Conservation (phyloP, 2,888 invertebrate species). For the Ditula angustiorana region DNA sequence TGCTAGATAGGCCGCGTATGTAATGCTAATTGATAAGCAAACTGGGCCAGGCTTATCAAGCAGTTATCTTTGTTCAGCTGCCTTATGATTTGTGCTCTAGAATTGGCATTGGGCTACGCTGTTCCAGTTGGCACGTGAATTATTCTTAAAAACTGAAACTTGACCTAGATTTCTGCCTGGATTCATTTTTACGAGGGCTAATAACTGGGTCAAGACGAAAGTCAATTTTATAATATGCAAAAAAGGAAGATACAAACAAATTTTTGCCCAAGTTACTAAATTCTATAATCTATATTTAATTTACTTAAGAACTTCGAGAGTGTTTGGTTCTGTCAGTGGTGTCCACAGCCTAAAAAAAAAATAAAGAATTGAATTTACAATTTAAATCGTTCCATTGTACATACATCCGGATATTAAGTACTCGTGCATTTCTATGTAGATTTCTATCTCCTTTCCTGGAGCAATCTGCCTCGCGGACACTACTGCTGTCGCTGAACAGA, state of each 20-base stretch:
- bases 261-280: too few species aligned
- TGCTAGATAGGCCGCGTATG: slow-evolving; percentile 42
- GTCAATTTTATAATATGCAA: background rate
- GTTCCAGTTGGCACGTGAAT: slow-evolving; percentile 13
- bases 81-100: slow-evolving; percentile 46
- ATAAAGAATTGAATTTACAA: background rate
- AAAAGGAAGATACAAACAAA: too few species aligned
- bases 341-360: background rate
- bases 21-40: slow-evolving; percentile 52
- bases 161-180: background rate
- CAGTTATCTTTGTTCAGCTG: slow-evolving; percentile 53
- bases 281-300: too few species aligned
- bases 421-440: too few species aligned
- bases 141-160: slow-evolving; percentile 1
- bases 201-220: background rate
- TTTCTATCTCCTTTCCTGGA: too few species aligned
- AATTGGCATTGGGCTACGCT: background rate
- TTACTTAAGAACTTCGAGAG: too few species aligned
- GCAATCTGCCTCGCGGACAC: too few species aligned
- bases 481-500: too few species aligned
- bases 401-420: background rate
- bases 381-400: background rate
- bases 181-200: background rate
- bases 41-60: slow-evolving; percentile 50
- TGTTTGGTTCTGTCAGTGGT: too few species aligned